Conservation (phyloP, 2,113 vertebrate species). For the Dendropsophus ebraccatus region DNA sequence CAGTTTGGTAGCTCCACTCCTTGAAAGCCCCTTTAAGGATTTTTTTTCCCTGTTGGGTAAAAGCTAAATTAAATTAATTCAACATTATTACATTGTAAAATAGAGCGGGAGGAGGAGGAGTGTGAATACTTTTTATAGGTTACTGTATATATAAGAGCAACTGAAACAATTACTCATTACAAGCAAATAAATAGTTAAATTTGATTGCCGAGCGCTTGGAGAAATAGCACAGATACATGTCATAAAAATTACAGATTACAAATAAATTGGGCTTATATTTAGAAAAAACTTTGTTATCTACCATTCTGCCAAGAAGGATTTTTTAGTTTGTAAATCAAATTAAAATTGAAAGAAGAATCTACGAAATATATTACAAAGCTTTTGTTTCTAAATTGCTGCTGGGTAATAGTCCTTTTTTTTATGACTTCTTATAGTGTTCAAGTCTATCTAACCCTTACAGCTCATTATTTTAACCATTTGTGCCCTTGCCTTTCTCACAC, state of each 20-base stretch:
- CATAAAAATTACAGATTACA: constrained; percentile 31
- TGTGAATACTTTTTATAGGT: background rate
- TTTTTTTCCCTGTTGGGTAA: background rate
- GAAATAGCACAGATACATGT: background rate
- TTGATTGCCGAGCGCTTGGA: background rate
- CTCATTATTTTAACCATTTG: constrained; percentile 61
- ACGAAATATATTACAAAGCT: constrained; percentile 20
- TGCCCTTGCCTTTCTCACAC: constrained; percentile 63
- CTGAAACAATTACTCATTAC: constrained; percentile 9
- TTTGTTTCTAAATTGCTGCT: constrained; percentile 33
- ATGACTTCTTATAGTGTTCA: constrained; percentile 28
- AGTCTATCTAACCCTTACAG: constrained; percentile 52
- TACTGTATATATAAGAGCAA: background rate
- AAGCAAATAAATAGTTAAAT: background rate
- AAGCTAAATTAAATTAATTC: background rate
- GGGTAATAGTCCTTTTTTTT: constrained; percentile 44
- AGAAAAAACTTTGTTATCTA: constrained; percentile 21
- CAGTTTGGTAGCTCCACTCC: background rate
- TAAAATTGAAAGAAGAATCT: constrained; percentile 19
- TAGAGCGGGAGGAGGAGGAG: background rate
- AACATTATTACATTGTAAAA: background rate
- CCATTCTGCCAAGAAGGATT: background rate
- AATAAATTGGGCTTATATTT: constrained; percentile 1
- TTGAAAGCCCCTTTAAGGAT: background rate
- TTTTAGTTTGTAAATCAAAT: constrained; percentile 39